Evolutionary conservation across 2,797 vertebrate genomes (phyloP).

Genomic region (Argyrosomus regius): DNA sequence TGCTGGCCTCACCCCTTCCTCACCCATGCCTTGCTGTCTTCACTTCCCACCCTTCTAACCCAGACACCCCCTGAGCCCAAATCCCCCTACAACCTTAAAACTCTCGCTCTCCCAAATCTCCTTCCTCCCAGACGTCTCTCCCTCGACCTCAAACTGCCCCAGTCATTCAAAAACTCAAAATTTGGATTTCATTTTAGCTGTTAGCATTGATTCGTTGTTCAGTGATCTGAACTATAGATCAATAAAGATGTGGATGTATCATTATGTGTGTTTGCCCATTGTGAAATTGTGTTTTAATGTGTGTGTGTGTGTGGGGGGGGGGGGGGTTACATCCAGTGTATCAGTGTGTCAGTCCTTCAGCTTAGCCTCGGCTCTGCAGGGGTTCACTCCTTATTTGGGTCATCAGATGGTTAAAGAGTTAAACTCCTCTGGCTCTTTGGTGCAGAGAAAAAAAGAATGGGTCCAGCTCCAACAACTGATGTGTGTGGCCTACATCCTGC

Average conservation of each 20-base stretch:
- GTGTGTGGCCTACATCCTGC: constrained; percentile 43
- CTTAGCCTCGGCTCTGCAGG: constrained; percentile 66
- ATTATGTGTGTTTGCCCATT: not conserved
- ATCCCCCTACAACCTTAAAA: constrained; percentile 59
- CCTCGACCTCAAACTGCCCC: too few relatives aligned
- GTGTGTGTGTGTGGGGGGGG: not conserved
- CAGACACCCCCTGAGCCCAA: constrained; percentile 79
- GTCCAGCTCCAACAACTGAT: constrained; percentile 38
- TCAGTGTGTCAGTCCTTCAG: constrained; percentile 70
- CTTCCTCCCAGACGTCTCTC: not conserved
- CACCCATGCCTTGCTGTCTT: not conserved
- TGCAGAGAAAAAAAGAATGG: constrained; percentile 16
- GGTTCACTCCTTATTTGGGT: constrained; percentile 73
- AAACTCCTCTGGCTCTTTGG: constrained; percentile 50
- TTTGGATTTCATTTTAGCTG: too few relatives aligned
- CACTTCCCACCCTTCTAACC: constrained; percentile 36
- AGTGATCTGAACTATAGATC: not conserved
- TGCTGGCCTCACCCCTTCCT: constrained; percentile 17
- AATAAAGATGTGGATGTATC: not conserved
- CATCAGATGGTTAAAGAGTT: constrained; percentile 68
- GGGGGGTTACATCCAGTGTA: constrained; percentile 39
- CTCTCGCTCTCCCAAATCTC: constrained; percentile 54
- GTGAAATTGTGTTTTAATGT: not conserved
- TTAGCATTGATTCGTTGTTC: not conserved
- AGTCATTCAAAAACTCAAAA: too few relatives aligned